Conservation (phyloP, 2,797 vertebrate genomes). For the Esox lucius region DNA sequence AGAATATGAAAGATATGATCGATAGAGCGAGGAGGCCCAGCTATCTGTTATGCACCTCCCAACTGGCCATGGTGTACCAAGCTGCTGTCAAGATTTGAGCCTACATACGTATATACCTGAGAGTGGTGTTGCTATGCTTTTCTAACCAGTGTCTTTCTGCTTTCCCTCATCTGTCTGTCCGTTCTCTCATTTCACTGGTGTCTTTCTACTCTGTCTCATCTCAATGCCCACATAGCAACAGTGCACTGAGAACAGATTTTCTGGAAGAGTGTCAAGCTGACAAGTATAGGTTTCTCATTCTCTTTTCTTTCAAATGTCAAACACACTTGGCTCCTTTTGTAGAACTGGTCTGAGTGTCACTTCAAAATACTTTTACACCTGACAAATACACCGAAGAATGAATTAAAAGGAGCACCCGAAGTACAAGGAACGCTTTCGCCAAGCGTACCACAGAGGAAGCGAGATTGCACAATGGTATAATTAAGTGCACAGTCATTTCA, state of each 20-base stretch:
- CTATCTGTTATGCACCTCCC: not conserved
- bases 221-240: constrained; percentile 10
- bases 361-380: no score
- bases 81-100: not conserved
- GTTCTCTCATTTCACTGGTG: not conserved
- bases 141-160: not conserved
- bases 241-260: not conserved
- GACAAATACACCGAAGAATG: no score
- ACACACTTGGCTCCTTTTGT: not conserved
- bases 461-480: no score
- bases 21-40: not conserved
- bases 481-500: no score
- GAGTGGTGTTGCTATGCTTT: not conserved
- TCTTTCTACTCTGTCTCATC: not conserved
- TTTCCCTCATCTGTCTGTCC: not conserved
- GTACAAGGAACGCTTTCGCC: no score
- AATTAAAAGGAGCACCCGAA: no score
- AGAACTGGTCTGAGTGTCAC: no score
- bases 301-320: not conserved
- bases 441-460: no score
- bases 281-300: not conserved
- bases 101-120: not conserved
- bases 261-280: not conserved
- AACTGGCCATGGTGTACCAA: not conserved
- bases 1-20: not conserved